phyloP scores from a whole-genome alignment of 2,113 vertebrate genomes.

The Gallinago undulata region DNA sequence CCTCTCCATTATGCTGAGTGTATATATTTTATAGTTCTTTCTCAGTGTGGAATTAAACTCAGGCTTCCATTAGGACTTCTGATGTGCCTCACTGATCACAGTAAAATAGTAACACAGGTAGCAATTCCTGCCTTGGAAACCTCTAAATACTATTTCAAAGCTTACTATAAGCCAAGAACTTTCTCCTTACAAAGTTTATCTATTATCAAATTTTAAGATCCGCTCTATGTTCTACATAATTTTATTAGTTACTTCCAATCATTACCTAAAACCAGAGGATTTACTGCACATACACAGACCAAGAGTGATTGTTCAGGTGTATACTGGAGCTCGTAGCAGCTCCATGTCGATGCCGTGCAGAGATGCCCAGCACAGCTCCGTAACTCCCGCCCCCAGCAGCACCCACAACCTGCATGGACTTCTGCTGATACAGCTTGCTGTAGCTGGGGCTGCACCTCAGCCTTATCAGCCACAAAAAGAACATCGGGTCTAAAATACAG shows the following conservation, averaged over 20 bases:
- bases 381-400: background rate
- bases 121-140: background rate
- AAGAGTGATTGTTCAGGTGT: background rate
- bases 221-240: background rate
- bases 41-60: background rate
- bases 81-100: background rate
- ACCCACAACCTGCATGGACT: rapidly evolving
- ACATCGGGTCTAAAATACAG: background rate
- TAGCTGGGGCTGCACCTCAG: background rate
- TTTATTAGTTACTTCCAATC: background rate
- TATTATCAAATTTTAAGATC: background rate
- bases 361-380: background rate
- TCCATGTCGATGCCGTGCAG: background rate
- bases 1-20: constrained; percentile 8
- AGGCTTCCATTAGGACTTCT: background rate
- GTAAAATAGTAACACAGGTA: background rate
- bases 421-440: background rate
- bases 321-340: background rate
- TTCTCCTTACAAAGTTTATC: background rate
- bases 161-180: background rate
- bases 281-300: background rate
- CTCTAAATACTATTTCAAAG: background rate
- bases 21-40: background rate
- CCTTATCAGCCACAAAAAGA: background rate
- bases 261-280: background rate